A percentile compares a stretch with the other conserved stretches of the same genome.
Evolutionary conservation across 2,888 invertebrate genomes (phyloP).

Genomic region (Gortyna flavago): DNA sequence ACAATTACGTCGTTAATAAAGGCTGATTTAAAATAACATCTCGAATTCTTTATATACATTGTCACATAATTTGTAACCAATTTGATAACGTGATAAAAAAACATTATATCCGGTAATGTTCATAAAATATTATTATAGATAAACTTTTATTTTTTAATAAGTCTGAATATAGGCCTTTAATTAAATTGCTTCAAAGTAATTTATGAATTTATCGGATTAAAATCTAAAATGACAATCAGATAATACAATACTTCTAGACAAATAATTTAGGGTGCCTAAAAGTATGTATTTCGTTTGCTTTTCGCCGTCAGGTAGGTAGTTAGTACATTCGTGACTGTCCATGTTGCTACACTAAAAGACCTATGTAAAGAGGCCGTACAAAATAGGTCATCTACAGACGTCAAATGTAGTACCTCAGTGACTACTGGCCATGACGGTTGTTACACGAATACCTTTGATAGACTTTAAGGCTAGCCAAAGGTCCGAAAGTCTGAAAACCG

Average conservation of each 20-base stretch:
- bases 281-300: not conserved
- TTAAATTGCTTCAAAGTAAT: not conserved
- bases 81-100: not conserved
- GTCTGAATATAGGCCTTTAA: not conserved
- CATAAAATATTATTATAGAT: not conserved
- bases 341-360: not conserved
- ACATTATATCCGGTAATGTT: not conserved
- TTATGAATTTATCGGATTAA: not conserved
- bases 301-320: not conserved
- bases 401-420: not conserved
- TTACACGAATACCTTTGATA: conserved; percentile 4
- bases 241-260: not conserved
- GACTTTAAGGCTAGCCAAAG: conserved; percentile 11
- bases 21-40: not conserved
- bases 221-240: not conserved
- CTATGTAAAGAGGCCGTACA: not conserved
- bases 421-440: not conserved
- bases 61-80: not conserved
- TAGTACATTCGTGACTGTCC: not conserved
- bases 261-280: not conserved
- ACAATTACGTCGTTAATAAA: not conserved
- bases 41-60: not conserved
- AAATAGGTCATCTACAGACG: not conserved
- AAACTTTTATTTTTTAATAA: not conserved
- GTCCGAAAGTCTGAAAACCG: not conserved